phyloP scores from a whole-genome alignment of 2,113 vertebrate genomes.

The Dryoscopus gambensis region DNA sequence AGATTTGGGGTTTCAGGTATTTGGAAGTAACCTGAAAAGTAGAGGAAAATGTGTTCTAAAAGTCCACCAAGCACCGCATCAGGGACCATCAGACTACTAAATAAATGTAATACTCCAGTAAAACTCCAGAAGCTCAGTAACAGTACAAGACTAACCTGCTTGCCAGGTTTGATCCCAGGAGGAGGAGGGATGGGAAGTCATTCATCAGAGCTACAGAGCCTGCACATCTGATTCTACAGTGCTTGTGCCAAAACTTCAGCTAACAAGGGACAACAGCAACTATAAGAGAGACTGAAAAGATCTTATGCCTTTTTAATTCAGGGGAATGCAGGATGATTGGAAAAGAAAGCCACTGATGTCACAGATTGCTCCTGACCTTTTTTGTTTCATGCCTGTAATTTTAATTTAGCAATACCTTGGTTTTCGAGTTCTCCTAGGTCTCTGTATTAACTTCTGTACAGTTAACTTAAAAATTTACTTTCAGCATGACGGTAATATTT shows the following conservation, averaged over 20 bases:
- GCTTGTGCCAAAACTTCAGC: not conserved
- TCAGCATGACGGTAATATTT: not conserved
- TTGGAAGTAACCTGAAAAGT: not conserved
- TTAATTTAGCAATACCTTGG: not conserved
- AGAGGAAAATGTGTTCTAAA: not conserved
- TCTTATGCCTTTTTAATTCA: not conserved
- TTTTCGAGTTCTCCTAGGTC: not conserved
- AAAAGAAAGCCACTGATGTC: not conserved
- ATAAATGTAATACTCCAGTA: not conserved
- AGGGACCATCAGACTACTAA: not conserved
- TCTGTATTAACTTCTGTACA: not conserved
- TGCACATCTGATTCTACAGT: not conserved
- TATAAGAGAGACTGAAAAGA: not conserved
- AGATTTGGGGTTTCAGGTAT: not conserved
- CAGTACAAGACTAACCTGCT: not conserved
- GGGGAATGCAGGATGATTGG: not conserved
- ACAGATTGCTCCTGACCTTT: not conserved
- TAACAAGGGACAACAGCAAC: not conserved
- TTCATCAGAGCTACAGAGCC: not conserved
- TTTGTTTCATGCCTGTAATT: not conserved
- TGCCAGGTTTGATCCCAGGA: not conserved
- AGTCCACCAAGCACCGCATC: rapidly evolving
- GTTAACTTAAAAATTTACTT: not conserved
- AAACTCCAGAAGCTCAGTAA: not conserved
- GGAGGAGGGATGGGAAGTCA: not conserved